A percentile compares a stretch with the other conserved stretches of the same genome.
phyloP scores from a whole-genome alignment of 2,888 invertebrate genomes.

The Amblyjoppa fuscipennis region DNA sequence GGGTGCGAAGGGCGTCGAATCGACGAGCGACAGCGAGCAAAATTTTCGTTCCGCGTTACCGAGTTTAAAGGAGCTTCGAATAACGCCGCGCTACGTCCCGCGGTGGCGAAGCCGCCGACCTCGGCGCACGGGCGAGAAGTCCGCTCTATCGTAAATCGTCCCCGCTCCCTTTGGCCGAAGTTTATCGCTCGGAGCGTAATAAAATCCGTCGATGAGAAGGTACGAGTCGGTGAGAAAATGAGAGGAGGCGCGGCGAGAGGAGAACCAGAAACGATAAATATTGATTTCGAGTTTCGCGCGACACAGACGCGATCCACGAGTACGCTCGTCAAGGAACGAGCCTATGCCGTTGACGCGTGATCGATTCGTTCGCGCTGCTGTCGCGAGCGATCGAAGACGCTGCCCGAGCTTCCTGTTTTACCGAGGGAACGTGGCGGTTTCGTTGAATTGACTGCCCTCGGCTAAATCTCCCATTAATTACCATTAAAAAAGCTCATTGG shows the following conservation, averaged over 20 bases:
- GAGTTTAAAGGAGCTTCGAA: conserved; percentile 60
- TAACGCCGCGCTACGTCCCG: conserved; percentile 42
- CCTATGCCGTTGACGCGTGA: conserved; percentile 8
- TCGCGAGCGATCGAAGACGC: too few relatives aligned
- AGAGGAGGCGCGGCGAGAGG: neutral
- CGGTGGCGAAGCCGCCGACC: neutral
- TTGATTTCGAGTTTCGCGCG: conserved; percentile 59
- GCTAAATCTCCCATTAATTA: too few relatives aligned
- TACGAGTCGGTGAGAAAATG: neutral
- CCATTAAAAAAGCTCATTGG: too few relatives aligned
- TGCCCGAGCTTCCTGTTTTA: too few relatives aligned
- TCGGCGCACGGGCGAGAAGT: conserved; percentile 31
- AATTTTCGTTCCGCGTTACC: conserved; percentile 61
- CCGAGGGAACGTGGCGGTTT: too few relatives aligned
- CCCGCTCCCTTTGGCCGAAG: conserved; percentile 40
- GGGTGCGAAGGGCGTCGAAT: conserved; percentile 14
- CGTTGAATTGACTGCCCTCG: too few relatives aligned
- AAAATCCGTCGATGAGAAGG: conserved; percentile 53
- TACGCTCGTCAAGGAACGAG: conserved; percentile 33
- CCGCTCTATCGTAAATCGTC: conserved; percentile 66
- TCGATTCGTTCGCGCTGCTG: neutral
- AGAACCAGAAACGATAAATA: conserved; percentile 58
- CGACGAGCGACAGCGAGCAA: conserved; percentile 35
- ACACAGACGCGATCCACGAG: conserved; percentile 20
- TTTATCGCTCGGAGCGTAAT: conserved; percentile 65